Evolutionary conservation across 2,797 vertebrate species (phyloP).

Genomic region (Trematomus bernacchii): DNA sequence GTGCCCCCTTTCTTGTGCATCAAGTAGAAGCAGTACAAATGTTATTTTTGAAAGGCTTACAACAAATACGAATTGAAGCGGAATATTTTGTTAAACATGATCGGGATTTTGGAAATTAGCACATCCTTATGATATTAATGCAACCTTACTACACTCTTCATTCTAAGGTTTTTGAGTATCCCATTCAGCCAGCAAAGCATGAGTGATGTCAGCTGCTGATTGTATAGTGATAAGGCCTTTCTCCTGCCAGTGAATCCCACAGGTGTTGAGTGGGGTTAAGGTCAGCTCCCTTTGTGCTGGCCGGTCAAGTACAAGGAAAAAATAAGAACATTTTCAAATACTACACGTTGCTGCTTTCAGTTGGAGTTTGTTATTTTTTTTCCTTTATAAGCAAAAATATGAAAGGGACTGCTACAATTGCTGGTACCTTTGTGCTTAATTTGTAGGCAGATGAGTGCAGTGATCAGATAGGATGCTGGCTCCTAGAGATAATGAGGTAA

Average conservation of each 20-base stretch:
- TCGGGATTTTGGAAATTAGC: no score
- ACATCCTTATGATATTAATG: no score
- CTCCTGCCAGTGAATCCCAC: neutral
- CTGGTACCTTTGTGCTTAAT: neutral
- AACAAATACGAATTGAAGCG: no score
- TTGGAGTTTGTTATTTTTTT: neutral
- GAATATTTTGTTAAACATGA: no score
- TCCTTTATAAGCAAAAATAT: neutral
- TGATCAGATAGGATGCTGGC: conserved; percentile 12
- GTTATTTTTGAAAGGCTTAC: no score
- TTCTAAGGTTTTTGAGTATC: neutral
- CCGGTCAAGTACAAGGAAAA: neutral
- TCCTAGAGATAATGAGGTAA: neutral
- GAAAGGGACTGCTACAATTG: no score
- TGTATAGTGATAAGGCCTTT: neutral
- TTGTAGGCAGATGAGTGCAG: conserved; percentile 2
- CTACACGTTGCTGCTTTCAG: neutral
- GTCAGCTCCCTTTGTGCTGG: neutral
- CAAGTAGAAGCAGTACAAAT: no score
- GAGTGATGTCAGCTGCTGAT: neutral
- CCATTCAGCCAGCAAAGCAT: neutral
- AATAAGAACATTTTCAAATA: neutral
- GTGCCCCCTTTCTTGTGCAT: no score
- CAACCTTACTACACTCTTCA: no score
- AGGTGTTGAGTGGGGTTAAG: neutral